phyloP scores from a whole-genome alignment of 2,888 invertebrate species.

The Rhagium mordax region DNA sequence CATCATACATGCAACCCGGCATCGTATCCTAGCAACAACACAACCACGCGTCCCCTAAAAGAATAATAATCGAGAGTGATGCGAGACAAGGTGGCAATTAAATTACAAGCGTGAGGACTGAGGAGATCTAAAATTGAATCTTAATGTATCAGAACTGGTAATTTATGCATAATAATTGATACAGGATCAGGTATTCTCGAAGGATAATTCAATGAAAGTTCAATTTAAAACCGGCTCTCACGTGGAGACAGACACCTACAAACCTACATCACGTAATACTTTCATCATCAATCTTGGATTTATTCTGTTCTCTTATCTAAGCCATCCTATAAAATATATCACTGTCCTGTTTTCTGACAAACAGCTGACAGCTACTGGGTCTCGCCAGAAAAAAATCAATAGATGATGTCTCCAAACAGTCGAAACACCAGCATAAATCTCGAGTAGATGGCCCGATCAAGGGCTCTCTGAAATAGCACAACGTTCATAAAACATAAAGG shows the following conservation, averaged over 20 bases:
- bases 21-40: slow-evolving; percentile 23
- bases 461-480: not conserved
- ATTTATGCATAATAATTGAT: not conserved
- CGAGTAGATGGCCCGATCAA: slow-evolving; percentile 5
- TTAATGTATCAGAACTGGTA: not conserved
- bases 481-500: not conserved
- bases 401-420: not conserved
- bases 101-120: not conserved
- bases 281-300: slow-evolving; percentile 45
- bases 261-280: slow-evolving; percentile 35
- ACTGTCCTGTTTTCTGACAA: slow-evolving; percentile 30
- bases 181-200: no score
- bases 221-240: not conserved
- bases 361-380: slow-evolving; percentile 17
- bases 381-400: slow-evolving; percentile 17
- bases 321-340: slow-evolving; percentile 29
- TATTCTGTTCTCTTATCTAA: slow-evolving; percentile 34
- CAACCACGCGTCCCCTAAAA: slow-evolving; percentile 26
- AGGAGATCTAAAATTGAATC: not conserved
- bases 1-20: slow-evolving; percentile 46
- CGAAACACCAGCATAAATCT: slow-evolving; percentile 14
- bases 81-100: not conserved
- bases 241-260: not conserved
- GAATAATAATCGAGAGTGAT: slow-evolving; percentile 20
- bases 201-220: not conserved